Evolutionary conservation across 1,140 invertebrate species (phyloP), one percentile per base, ranked within the genome.

Genomic region (Drosophila yakuba): DNA sequence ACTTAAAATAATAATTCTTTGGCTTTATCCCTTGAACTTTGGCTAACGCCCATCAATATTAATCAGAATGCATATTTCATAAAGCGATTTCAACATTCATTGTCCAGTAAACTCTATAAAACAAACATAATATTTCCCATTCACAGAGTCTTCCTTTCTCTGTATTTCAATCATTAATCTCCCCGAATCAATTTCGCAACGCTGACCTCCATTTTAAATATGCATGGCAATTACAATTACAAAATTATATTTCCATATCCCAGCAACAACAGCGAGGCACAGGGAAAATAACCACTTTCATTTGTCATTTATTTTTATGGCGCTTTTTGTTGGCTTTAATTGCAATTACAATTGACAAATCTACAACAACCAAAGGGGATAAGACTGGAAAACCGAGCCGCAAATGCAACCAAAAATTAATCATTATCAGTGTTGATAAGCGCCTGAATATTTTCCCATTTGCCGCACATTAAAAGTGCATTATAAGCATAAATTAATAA

Each of bases 351-450:
- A 71, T 68, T 71, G 51, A 71, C 67, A 71, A 71, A 71, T 71
- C 67, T 68, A 28, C 67, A 71, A 58, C 64, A 57, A 67, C 35
- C 52, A 25, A 23, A 6, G 11, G 25, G 11, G 8, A 17, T 36
- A 45, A 45, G 25, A 6, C 15, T 35, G 17, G 11, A 25, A 51
- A 50, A n/a, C 12, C 36, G 25, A 58, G 64, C 44, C 50, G 51
- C 67, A 78, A 72, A 48, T 71, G 66, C 43, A 63, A 62, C 52
- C 55, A 78, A 76, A 76, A 88, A 88, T 86, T 88, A 86, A 86
- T 86, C 82, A 88, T 88, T 86, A 86, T 86, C 82, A 73, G 78
- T 51, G 83, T 54, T 86, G 82, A 86, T 86, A 86, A 86, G 78
- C 83, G 58, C 54, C 71, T 82, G 82, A 86, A 86, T 88, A 88